phyloP scores from a whole-genome alignment of 2,888 invertebrate genomes.

The Amblyjoppa fuscipennis region DNA sequence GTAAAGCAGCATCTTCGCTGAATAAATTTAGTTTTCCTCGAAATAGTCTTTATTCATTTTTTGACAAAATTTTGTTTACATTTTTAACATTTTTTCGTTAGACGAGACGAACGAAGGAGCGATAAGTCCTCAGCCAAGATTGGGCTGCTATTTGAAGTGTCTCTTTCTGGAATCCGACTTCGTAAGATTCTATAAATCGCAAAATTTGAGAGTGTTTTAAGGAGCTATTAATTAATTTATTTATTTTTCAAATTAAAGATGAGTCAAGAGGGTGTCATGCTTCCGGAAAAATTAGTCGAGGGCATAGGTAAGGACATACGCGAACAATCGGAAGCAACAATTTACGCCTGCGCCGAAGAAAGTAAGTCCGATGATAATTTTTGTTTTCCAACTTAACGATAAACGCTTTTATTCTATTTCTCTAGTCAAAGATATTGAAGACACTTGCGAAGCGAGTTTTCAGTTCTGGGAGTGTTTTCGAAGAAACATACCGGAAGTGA shows the following conservation, averaged over 20 bases:
- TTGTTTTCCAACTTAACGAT: slow-evolving; percentile 16
- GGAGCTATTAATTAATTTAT: background rate
- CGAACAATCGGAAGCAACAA: slow-evolving; percentile 47
- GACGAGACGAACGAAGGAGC: slow-evolving; percentile 45
- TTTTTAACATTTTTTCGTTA: slow-evolving; percentile 22
- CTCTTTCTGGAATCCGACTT: slow-evolving; percentile 53
- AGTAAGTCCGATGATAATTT: slow-evolving; percentile 6
- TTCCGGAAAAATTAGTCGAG: slow-evolving; percentile 37
- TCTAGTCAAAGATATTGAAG: slow-evolving; percentile 27
- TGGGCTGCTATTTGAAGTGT: slow-evolving; percentile 66
- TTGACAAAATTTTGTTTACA: background rate
- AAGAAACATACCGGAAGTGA: slow-evolving; percentile 43
- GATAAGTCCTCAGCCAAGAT: slow-evolving; percentile 34
- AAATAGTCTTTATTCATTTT: background rate
- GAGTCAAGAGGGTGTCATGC: slow-evolving; percentile 39
- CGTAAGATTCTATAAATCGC: slow-evolving; percentile 35
- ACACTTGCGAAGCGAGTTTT: slow-evolving; percentile 44
- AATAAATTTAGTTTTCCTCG: background rate
- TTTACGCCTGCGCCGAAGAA: slow-evolving; percentile 51
- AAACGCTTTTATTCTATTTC: background rate
- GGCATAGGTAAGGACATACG: slow-evolving; percentile 42
- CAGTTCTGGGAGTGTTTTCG: slow-evolving; percentile 45
- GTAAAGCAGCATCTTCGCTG: background rate
- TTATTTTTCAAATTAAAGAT: slow-evolving; percentile 48
- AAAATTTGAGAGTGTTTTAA: background rate